Evolutionary conservation across 2,113 vertebrate species (phyloP).

Genomic region (Antechinus flavipes): DNA sequence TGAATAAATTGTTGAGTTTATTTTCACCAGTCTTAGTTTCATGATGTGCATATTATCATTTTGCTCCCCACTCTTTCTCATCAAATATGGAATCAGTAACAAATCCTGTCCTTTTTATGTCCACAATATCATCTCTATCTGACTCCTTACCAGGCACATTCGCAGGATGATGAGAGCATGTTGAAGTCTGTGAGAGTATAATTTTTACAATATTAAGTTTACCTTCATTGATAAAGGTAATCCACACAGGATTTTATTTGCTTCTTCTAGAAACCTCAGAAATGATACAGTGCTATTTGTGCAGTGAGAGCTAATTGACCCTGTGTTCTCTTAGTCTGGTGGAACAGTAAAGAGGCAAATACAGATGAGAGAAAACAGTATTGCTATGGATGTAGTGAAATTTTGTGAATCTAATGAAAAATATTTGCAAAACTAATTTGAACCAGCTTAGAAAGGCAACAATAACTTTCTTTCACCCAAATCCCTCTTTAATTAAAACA

Average conservation of each 20-base stretch:
- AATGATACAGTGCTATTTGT: neutral
- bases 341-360: neutral
- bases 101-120: neutral
- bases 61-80: neutral
- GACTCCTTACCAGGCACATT: neutral
- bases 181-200: neutral
- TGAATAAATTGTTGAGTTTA: neutral
- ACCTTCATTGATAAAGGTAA: neutral
- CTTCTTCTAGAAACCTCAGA: neutral
- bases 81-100: constrained; percentile 16
- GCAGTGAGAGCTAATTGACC: neutral
- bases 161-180: no score
- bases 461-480: neutral
- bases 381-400: neutral
- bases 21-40: neutral
- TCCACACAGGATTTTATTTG: neutral
- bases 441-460: neutral
- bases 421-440: neutral
- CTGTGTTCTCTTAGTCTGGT: neutral
- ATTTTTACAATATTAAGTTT: neutral
- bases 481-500: neutral
- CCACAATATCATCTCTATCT: neutral
- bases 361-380: neutral
- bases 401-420: neutral
- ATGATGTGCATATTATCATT: neutral